Base-by-base conservation (phyloP, 53 echinoderm and acorn worm species). In the Apostichopus leukothele region DNA sequence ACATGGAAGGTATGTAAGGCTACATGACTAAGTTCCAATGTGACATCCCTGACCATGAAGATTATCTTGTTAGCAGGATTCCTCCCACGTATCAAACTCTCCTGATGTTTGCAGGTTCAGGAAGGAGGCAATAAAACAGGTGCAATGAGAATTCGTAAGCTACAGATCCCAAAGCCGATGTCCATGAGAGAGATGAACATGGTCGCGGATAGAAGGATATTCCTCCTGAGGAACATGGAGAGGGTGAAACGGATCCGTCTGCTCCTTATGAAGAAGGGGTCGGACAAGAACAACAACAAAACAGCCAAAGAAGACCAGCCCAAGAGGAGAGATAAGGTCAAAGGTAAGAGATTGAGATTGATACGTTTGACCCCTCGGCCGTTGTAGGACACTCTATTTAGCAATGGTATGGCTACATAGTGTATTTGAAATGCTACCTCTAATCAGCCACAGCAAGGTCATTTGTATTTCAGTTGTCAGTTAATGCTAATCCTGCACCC, bases 171-270 rank as follows among this genome's bases (percentile, higher is more conserved):
- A 0, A 92, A 92, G 78, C 99, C 99, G 73, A 95, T 96, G 92
- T 96, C 95, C 11, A 89, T 93, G 79, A 86, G 99, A 52, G 98
- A 98, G 91, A 94, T 98, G 95, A 98, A 96, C 89, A 90, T 94
- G 39, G 89, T 95, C 5, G 95, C 94, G 0, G 92, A 93, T 78
- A 73, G 93, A 67, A 92, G 90, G 50, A 83, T 98, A 21, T 96
- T 98, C 80, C 91, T 98, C 51, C 86, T 98, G 51, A 85, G 99
- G 25, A 98, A 98, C 91, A 95, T 98, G n/a, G 98, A 98, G 95
- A 93, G 89, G 80, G 93, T 98, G 63, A 98, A 98, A 83, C 77
- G 92, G 59, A 90, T 98, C 76, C 87, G 95, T 55, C 94, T 95
- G 84, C 68, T 77, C 16, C 83, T 93, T 81, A 61, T 92, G 87